Evolutionary conservation across 2,888 invertebrate genomes (phyloP), one percentile per base, ranked within the genome.

Genomic region (Dicroscelio sp.): DNA sequence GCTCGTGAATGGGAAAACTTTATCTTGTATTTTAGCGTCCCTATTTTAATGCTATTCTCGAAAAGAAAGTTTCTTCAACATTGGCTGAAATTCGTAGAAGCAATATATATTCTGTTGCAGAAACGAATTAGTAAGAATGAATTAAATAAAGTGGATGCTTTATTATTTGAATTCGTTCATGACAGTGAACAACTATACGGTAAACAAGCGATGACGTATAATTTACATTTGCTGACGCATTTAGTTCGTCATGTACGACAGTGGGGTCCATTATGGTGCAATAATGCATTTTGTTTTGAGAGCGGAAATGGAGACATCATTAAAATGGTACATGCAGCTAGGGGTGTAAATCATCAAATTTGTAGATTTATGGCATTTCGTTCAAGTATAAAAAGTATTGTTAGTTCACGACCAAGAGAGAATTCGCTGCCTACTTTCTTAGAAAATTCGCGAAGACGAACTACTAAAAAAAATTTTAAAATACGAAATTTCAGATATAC

Each of bases 1-100:
- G 79, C 79, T 2, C 58, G 58, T 10, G 79, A 79, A 48, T 79
- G 79, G 63, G 8, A 60, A 25, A 79, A 79, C 38, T 79, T 63
- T 63, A 0, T 63, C 5, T 65, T 79, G 23, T 79, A 79, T 43
- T 79, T n/a, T 31, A 65, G 79, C 25, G n/a, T 65, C 23, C 65
- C 63, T 30, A 10, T 65, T 4, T 27, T 71, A 25, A 8, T 17
- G 2, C 6, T 48, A 71, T 71, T 71, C 30, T 23, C 6, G 27
- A 43, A 71, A 48, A 23, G 17, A 71, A 33, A 71, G 27, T 71
- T 27, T 17, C 5, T 48, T n/a, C 8, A 23, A 14, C 79, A 79
- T 33, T 79, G 63, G 43, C n/a, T 65, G 23, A 63, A 63, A 30
- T 30, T 63, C 5, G 63, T 30, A 25, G 30, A 63, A 30, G 10